Evolutionary conservation across 2,797 vertebrate genomes (phyloP).

Genomic region (Anabacerthia variegaticeps): DNA sequence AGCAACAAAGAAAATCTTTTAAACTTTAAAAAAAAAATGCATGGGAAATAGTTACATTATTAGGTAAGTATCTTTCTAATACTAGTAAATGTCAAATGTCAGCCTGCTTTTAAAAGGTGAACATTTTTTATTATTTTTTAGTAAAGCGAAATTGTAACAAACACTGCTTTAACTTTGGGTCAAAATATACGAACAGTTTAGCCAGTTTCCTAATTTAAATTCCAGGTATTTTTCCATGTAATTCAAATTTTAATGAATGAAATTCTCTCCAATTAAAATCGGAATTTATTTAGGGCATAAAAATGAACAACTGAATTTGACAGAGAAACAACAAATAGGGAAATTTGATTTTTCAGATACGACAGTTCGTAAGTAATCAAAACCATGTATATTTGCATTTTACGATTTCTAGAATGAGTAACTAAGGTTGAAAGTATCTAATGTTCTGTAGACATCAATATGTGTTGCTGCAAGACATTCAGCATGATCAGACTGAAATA

Average conservation of each 20-base stretch:
- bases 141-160: background rate
- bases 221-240: constrained; percentile 19
- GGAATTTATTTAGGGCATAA: background rate
- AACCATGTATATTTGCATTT: constrained; percentile 18
- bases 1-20: background rate
- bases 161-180: background rate
- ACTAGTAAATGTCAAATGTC: background rate
- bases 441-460: constrained; percentile 70
- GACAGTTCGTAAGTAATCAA: background rate
- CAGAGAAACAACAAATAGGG: background rate
- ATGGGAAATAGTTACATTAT: background rate
- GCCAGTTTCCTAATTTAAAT: background rate
- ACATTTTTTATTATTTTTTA: background rate
- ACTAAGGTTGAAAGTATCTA: constrained; percentile 64
- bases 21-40: background rate
- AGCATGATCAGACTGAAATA: constrained; percentile 81
- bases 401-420: constrained; percentile 36
- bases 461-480: constrained; percentile 78
- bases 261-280: constrained; percentile 29
- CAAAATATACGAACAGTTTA: background rate
- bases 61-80: background rate
- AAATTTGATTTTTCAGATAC: background rate
- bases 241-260: constrained; percentile 31
- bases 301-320: constrained; percentile 15
- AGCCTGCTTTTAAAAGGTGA: background rate